phyloP scores from a whole-genome alignment of 2,113 vertebrate species.

The Cephalopholis sonnerati region DNA sequence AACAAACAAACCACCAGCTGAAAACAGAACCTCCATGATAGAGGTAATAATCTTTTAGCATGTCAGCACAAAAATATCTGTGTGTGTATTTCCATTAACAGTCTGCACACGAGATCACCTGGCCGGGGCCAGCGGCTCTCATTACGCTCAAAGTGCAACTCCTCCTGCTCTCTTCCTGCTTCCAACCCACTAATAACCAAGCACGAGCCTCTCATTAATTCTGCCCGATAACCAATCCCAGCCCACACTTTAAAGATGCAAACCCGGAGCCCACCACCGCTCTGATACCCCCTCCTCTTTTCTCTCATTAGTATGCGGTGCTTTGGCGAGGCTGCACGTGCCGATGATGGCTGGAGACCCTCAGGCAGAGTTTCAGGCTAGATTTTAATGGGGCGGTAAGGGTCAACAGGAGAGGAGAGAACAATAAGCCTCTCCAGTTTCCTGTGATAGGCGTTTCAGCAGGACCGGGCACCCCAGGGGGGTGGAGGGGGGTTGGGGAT shows the following conservation, averaged over 20 bases:
- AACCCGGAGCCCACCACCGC: background rate
- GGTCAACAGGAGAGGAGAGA: constrained; percentile 73
- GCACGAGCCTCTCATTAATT: constrained; percentile 20
- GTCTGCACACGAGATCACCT: constrained; percentile 42
- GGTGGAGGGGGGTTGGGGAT: background rate
- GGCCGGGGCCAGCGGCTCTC: constrained; percentile 36
- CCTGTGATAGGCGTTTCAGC: constrained; percentile 66
- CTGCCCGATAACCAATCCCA: constrained; percentile 44
- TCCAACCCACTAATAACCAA: constrained; percentile 44
- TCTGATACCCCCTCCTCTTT: background rate
- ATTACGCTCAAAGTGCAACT: constrained; percentile 31
- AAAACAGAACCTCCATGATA: constrained; percentile 8
- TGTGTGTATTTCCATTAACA: constrained; percentile 27
- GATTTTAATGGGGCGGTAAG: constrained; percentile 82
- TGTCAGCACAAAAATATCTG: constrained; percentile 27
- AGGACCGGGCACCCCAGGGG: constrained; percentile 14
- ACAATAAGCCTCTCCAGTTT: constrained; percentile 65
- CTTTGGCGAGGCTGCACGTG: constrained; percentile 33
- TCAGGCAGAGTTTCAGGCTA: constrained; percentile 82
- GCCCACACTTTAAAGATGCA: constrained; percentile 46
- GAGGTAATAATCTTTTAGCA: constrained; percentile 26
- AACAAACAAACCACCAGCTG: constrained; percentile 2
- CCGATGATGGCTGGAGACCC: constrained; percentile 76
- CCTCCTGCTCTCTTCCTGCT: constrained; percentile 32
- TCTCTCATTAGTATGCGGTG: constrained; percentile 63